Evolutionary conservation across 1,140 invertebrate species (phyloP), one percentile per base, ranked within the genome.

Genomic region (Macrostomum lignano): DNA sequence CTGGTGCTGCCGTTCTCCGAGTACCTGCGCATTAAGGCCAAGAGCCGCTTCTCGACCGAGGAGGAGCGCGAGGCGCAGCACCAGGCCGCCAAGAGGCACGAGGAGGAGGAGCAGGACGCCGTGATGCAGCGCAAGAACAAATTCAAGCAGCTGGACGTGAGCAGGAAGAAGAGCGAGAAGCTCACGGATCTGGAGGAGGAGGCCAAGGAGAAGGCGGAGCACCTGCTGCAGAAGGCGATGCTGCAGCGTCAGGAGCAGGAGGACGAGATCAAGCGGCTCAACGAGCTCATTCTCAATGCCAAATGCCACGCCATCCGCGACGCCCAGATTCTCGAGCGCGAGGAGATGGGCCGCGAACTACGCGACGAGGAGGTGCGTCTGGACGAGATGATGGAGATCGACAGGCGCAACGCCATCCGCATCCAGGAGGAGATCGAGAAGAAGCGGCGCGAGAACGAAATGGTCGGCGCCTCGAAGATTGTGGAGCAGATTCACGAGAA

Each of bases 221-320:
- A 49, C 33, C 40, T 60, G 21, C 38, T 55, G 9, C 29, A 53
- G 20, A 49, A 46, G 30, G 57, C 55, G 2, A 57, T 52, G 28
- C 44, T 47, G 25, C 46, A 51, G 43, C 40, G 52, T 31, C 49
- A 54, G 33, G 57, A 60, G 39, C 48, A 57, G 31, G 55, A 57
- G 30, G 54, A 57, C 42, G 55, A 58, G 39, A 56, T 60, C 24
- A 60, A 60, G 42, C 44, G 54, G 33, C 37, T 60, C 5, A 58
- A 60, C 43, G 55, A 57, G 44, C 51, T 58, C 17, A 60, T 60
- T 17, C 39, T 52, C 22, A 56, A 58, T 43, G 54, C 57, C 11
- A 58, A 58, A 40, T 55, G 52, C 31, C 55, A 60, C 40, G 53
- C 54, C 1, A 60, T 60, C 28, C 37, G 55, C 33, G 55, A 60